Evolutionary conservation across 2,113 vertebrate species (phyloP).

Genomic region (Chaetops frenatus): DNA sequence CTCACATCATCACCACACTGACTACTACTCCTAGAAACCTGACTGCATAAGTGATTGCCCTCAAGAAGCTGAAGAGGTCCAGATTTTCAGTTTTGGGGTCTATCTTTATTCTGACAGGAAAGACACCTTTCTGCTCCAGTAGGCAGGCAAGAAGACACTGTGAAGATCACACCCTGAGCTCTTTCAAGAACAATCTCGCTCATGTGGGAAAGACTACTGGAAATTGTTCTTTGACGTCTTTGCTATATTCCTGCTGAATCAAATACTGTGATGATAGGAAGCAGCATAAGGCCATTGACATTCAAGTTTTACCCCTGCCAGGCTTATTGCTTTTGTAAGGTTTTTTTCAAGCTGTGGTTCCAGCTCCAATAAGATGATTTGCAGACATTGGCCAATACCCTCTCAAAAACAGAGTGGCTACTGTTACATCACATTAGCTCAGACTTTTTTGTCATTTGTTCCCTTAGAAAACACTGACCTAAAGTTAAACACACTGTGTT

Average conservation of each 20-base stretch:
- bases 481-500: slow-evolving; percentile 58
- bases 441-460: background rate
- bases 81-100: background rate
- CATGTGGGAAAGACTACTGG: background rate
- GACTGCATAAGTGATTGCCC: rapidly evolving
- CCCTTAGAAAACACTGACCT: slow-evolving; percentile 40
- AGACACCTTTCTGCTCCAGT: background rate
- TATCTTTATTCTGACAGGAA: background rate
- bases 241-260: background rate
- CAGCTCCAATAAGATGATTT: background rate
- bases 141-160: background rate
- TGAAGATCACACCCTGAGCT: rapidly evolving
- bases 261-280: background rate
- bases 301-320: background rate
- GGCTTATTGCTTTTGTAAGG: background rate
- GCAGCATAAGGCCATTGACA: background rate
- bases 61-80: background rate
- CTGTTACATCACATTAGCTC: background rate
- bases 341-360: background rate
- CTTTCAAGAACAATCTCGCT: background rate
- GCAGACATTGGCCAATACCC: background rate
- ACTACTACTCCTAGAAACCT: background rate
- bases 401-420: slow-evolving; percentile 24
- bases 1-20: background rate
- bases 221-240: background rate